phyloP scores from a whole-genome alignment of 2,113 vertebrate species.

The Onychostoma macrolepis region DNA sequence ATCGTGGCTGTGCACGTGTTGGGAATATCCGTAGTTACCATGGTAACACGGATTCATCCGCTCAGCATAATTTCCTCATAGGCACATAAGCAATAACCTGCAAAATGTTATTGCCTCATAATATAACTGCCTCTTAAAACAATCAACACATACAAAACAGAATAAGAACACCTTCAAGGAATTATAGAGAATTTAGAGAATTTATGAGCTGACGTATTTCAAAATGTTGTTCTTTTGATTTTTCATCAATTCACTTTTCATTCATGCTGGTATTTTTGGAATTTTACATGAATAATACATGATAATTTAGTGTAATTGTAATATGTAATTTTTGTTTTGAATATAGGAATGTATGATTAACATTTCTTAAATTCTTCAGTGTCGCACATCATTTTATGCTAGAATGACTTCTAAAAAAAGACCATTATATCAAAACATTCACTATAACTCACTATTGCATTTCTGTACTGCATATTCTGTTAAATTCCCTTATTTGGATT shows the following conservation, averaged over 20 bases:
- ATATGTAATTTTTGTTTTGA: neutral
- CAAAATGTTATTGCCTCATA: slow-evolving; percentile 40
- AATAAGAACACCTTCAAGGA: neutral
- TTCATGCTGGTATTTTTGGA: neutral
- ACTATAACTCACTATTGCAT: neutral
- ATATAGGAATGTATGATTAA: neutral
- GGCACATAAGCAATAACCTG: slow-evolving; percentile 53
- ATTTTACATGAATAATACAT: neutral
- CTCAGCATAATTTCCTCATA: neutral
- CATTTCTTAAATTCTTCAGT: neutral
- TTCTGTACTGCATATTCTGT: neutral
- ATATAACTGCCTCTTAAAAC: slow-evolving; percentile 8
- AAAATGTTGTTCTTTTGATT: neutral
- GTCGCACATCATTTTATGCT: neutral
- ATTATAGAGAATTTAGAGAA: neutral
- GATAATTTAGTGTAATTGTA: neutral
- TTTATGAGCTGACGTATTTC: neutral
- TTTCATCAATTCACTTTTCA: neutral
- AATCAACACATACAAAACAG: neutral
- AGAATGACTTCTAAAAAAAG: neutral
- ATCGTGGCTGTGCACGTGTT: neutral
- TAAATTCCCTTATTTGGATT: neutral
- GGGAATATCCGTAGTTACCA: slow-evolving; percentile 64
- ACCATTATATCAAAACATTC: no score
- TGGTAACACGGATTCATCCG: slow-evolving; percentile 70